phyloP scores from a whole-genome alignment of 2,797 vertebrate genomes.

The Parotocinclus haroldoi region DNA sequence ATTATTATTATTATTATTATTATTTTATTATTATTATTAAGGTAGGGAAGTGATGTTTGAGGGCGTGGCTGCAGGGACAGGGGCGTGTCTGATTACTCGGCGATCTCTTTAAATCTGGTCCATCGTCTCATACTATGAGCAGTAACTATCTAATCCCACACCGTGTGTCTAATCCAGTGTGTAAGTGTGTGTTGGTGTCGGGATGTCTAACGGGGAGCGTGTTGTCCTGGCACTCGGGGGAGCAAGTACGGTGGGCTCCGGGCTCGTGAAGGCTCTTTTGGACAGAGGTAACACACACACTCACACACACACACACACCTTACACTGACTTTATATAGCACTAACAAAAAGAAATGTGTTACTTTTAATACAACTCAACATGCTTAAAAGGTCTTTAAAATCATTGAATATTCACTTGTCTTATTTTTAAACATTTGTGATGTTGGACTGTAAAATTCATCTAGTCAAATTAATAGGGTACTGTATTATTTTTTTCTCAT shows the following conservation, averaged over 20 bases:
- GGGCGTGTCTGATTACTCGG: conserved; percentile 53
- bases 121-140: conserved; percentile 22
- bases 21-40: not conserved
- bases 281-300: conserved; percentile 71
- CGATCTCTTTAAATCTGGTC: conserved; percentile 58
- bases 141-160: not conserved
- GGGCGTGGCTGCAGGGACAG: conserved; percentile 58
- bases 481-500: too few relatives aligned
- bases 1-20: too few relatives aligned
- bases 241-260: conserved; percentile 78
- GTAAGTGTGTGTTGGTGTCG: not conserved
- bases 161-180: not conserved
- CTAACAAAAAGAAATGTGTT: too few relatives aligned
- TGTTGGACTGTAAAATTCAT: too few relatives aligned
- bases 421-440: too few relatives aligned
- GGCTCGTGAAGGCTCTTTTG: conserved; percentile 71
- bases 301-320: too few relatives aligned
- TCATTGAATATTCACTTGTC: too few relatives aligned
- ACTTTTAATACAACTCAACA: too few relatives aligned
- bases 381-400: too few relatives aligned
- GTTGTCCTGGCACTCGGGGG: conserved; percentile 75
- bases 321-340: too few relatives aligned
- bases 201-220: conserved; percentile 68
- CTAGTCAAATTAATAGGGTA: too few relatives aligned
- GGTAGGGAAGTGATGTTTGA: not conserved